phyloP scores from a whole-genome alignment of 2,113 vertebrate species.

The Lasiurus cinereus region DNA sequence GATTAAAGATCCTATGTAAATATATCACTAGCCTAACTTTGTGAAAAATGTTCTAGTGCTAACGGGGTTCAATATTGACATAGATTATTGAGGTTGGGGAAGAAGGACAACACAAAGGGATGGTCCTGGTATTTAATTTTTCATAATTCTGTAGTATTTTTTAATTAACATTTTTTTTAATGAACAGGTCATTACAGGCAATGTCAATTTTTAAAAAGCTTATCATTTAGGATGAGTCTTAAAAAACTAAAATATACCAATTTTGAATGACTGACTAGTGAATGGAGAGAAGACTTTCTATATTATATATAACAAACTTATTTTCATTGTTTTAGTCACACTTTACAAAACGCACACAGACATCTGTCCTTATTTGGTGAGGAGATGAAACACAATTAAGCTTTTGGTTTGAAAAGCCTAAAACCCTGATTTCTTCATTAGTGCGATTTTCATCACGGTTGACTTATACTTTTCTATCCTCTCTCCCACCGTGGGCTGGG shows the following conservation, averaged over 20 bases:
- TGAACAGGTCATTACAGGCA: neutral
- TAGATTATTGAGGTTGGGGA: neutral
- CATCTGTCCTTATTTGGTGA: neutral
- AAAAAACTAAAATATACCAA: neutral
- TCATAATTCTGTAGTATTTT: neutral
- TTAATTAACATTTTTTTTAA: neutral
- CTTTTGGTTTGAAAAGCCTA: neutral
- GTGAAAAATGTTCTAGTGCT: neutral
- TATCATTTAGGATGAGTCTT: neutral
- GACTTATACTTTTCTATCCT: neutral
- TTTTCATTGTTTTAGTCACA: conserved; percentile 26
- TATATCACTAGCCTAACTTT: neutral
- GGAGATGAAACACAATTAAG: neutral
- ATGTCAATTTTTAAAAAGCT: neutral
- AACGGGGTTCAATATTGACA: neutral
- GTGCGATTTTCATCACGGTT: neutral
- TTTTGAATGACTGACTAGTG: neutral
- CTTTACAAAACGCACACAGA: neutral
- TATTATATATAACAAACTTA: neutral
- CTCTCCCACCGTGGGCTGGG: neutral
- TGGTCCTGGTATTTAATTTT: neutral
- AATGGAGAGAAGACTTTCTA: neutral
- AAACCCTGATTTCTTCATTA: neutral
- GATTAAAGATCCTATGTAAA: neutral
- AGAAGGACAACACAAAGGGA: neutral